Conservation (phyloP, 1,140 invertebrate species). For the Zophobas atratus region DNA sequence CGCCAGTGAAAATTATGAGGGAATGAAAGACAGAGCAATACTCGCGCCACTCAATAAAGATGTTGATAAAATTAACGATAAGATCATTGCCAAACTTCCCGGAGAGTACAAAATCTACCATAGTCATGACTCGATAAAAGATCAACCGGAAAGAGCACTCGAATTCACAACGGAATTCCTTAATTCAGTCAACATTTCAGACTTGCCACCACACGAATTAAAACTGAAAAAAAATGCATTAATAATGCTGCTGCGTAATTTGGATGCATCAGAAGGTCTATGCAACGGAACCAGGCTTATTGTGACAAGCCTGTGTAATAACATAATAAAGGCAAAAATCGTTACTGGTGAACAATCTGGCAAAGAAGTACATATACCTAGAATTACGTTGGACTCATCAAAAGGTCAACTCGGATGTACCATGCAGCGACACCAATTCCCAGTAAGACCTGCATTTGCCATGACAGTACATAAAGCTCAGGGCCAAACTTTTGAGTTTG, state of each 20-base stretch:
- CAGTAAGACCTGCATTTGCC: constrained; percentile 52
- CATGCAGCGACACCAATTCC: constrained; percentile 55
- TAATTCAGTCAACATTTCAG: constrained; percentile 52
- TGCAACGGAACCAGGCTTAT: constrained; percentile 55
- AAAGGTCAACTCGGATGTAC: constrained; percentile 65
- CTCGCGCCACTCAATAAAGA: constrained; percentile 52
- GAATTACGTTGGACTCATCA: constrained; percentile 65
- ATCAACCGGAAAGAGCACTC: neutral
- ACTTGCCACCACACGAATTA: constrained; percentile 56
- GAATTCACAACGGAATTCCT: constrained; percentile 52
- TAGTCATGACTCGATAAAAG: neutral
- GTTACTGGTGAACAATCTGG: constrained; percentile 57
- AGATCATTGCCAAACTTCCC: constrained; percentile 48
- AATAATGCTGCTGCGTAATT: constrained; percentile 57
- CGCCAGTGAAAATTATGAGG: constrained; percentile 29
- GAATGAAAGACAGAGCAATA: constrained; percentile 52
- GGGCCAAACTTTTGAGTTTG: constrained; percentile 66
- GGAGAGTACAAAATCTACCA: constrained; percentile 39
- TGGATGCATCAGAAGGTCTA: constrained; percentile 50
- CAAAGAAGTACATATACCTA: constrained; percentile 67
- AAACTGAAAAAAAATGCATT: constrained; percentile 53
- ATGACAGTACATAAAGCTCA: constrained; percentile 64
- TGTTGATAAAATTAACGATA: constrained; percentile 56
- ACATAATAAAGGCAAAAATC: constrained; percentile 56
- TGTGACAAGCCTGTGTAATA: constrained; percentile 48